Base-by-base conservation (phyloP, 2,888 invertebrate genomes). In the Melieria crassipennis region DNA sequence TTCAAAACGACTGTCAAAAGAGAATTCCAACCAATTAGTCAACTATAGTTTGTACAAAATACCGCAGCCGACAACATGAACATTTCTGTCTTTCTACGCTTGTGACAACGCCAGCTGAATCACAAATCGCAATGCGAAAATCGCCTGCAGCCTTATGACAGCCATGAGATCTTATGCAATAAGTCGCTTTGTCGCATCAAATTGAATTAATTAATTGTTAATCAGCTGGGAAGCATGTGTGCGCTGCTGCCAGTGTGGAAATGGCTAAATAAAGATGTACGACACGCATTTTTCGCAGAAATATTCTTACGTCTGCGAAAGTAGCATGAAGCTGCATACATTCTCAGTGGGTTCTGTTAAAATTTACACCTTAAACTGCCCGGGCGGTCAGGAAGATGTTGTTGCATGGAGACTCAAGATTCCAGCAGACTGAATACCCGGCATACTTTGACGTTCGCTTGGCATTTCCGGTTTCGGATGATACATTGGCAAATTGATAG, bases 241-340 rank as follows among this genome's bases (percentile, higher is more conserved):
- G 7, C 42, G 42, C 6, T 11, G 9, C 9, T 56, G 42, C 42
- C 43, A 43, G 30, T n/a, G 11, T 50, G 11, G 6, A 6, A 10
- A 9, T 6, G 7, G 55, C 69, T 71, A 71, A 75, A 76, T 74
- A 74, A 76, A 75, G 73, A 73, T 77, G 74, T 77, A 75, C 68
- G 71, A 69, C 72, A 73, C 69, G 74, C 72, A 75, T 70, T 70
- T 67, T 75, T 75, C 75, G 70, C 56, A 70, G 75, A 73, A 70
- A 57, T 58, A 75, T 72, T 30, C 52, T 30, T 46, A 42, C 13
- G 56, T 62, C 62, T 63, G 69, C 69, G 69, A 64, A 64, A 69
- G n/a, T 45, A 69, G 47, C 43, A 55, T 9, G 43, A 43, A 65
- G 30, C 30, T 9, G 4, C 7, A 50, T 30, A 11, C 10, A 63